Evolutionary conservation across 2,888 invertebrate genomes (phyloP).

Genomic region (Hyposoter dolosus): DNA sequence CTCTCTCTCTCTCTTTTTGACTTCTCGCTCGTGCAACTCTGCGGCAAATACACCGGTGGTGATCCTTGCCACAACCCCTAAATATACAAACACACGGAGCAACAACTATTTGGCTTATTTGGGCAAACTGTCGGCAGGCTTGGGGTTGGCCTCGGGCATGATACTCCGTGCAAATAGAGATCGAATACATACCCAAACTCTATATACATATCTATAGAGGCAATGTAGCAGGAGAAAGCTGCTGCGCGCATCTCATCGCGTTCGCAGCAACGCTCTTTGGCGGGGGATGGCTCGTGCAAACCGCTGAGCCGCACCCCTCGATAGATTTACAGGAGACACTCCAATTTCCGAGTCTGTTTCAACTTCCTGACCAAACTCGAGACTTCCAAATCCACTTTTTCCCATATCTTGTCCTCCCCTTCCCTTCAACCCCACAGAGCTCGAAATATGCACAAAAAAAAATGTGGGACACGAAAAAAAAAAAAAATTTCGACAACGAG

Average conservation of each 20-base stretch:
- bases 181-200: slow-evolving; percentile 45
- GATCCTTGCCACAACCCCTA: slow-evolving; percentile 22
- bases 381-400: not conserved
- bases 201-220: not conserved
- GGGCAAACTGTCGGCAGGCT: slow-evolving; percentile 74
- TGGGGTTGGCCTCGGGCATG: slow-evolving; percentile 48
- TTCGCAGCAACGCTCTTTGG: slow-evolving; percentile 32
- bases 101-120: slow-evolving; percentile 75
- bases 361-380: slow-evolving; percentile 6
- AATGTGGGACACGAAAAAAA: too few relatives aligned
- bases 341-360: slow-evolving; percentile 20
- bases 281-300: slow-evolving; percentile 16
- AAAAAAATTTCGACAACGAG: too few relatives aligned
- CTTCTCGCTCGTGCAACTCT: not conserved
- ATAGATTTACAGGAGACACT: slow-evolving; percentile 39
- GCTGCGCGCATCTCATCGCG: slow-evolving; percentile 54
- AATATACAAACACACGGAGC: not conserved
- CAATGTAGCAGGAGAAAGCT: slow-evolving; percentile 17
- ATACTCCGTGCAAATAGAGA: slow-evolving; percentile 77
- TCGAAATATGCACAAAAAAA: slow-evolving; percentile 11
- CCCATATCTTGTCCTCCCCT: not conserved
- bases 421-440: not conserved
- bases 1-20: slow-evolving; percentile 16
- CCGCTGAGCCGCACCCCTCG: slow-evolving; percentile 56
- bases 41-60: slow-evolving; percentile 19